Base-by-base conservation (phyloP, 2,797 vertebrate genomes). In the Trichosurus vulpecula region DNA sequence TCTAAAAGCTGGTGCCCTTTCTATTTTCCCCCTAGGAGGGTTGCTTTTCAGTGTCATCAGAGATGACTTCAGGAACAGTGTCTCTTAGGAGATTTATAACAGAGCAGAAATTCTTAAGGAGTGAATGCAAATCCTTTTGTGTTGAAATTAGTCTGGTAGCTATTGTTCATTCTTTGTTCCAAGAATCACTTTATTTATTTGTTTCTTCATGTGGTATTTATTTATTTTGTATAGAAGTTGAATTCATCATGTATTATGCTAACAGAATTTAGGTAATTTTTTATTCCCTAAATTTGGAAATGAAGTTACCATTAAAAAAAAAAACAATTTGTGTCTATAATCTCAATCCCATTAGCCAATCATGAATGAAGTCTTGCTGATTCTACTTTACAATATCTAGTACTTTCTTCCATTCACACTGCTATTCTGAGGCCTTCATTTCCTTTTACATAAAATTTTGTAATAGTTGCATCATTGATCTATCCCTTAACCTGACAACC, bases 1-100 rank as follows among this genome's bases (percentile, higher is more conserved):
- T 92, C 95, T 81, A 81, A 41, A 95, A 97, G 91, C 91, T 93
- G n/a, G 35, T 58, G 55, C 30, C 95, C 3, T 90, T 96, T 66
- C 90, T 93, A n/a, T 61, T 92, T 92, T 93, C 92, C 61, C 61
- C 14, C 4, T 25, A 54, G 35, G 93, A 94, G 41, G 57, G 52
- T 93, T 92, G 81, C 30, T 81, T 92, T 91, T 95, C 90, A 91
- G 41, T 94, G 93, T 74, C 90, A 29, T 5, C 90, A 93, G 3
- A 1, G 27, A 81, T 53, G 30, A 54, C 92, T 94, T 53, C 51
- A 29, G 47, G 51, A 16, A 81, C 4, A 57, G 4, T 54, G 11
- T 91, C 90, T 41, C n/a, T 96, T 94, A 54, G 16, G 93, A 92
- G 6, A 6, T 10, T 90, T 54, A 74, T 6, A 51, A 41, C 12